Evolutionary conservation across 2,797 vertebrate species (phyloP).

Genomic region (Dermochelys coriacea): DNA sequence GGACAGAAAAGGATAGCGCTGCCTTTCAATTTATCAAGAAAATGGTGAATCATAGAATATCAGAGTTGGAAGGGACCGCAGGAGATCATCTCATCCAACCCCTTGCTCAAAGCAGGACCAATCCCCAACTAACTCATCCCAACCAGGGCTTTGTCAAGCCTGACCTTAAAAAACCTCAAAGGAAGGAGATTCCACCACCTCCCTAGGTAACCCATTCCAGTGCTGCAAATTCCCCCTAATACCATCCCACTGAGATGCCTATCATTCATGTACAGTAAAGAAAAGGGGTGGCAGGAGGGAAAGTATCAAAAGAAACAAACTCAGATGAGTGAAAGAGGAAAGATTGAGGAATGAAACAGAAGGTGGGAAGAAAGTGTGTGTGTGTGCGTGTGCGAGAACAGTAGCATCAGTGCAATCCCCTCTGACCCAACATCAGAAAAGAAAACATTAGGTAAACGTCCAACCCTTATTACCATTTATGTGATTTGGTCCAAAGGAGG

Average conservation of each 20-base stretch:
- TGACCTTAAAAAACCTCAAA: too few relatives aligned
- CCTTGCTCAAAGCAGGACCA: too few relatives aligned
- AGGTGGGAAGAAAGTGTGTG: neutral
- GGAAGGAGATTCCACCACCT: too few relatives aligned
- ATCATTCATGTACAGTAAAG: neutral
- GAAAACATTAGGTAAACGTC: neutral
- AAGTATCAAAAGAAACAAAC: neutral
- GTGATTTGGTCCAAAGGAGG: neutral
- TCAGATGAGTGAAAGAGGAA: neutral
- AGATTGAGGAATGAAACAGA: fast-evolving
- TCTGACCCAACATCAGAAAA: neutral
- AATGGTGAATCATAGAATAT: neutral
- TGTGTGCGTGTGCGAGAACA: too few relatives aligned
- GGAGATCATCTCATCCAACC: too few relatives aligned
- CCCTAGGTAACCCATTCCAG: too few relatives aligned
- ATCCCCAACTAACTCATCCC: too few relatives aligned
- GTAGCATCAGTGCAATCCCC: neutral
- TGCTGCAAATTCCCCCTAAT: neutral
- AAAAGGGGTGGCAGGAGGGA: neutral
- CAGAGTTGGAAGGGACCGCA: too few relatives aligned
- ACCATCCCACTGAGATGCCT: neutral
- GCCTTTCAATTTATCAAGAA: neutral
- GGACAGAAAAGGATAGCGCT: neutral
- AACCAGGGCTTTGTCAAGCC: too few relatives aligned
- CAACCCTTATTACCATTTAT: neutral